Conservation (phyloP, 1,140 invertebrate species). For the Plectrocnemia conspersa region DNA sequence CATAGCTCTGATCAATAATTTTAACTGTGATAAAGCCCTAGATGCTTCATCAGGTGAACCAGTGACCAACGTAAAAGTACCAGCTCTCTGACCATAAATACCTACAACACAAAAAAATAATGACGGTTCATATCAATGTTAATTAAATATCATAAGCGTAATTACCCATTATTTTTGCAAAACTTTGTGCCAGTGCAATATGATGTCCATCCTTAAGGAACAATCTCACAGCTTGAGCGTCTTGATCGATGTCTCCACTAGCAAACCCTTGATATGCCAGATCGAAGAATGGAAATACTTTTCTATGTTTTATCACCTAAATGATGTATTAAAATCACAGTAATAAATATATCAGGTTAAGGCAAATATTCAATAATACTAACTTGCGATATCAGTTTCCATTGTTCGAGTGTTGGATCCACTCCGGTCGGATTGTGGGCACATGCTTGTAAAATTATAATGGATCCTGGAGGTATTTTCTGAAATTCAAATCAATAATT, state of each 20-base stretch:
- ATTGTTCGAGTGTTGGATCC: conserved; percentile 83
- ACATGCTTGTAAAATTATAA: conserved; percentile 92
- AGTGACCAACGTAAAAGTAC: conserved; percentile 81
- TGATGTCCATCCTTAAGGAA: conserved; percentile 84
- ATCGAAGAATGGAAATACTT: conserved; percentile 94
- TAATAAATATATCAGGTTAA: no score
- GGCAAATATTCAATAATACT: no score
- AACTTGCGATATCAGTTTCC: no score
- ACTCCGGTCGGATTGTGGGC: conserved; percentile 98
- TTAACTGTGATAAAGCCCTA: conserved; percentile 91
- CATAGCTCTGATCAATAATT: conserved; percentile 78
- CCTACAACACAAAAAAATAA: no score
- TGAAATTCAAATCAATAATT: no score
- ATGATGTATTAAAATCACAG: no score
- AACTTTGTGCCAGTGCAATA: conserved; percentile 90
- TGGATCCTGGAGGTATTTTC: conserved; percentile 82
- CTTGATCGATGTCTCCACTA: conserved; percentile 85
- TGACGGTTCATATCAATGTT: no score
- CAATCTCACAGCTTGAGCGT: conserved; percentile 86
- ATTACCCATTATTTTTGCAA: conserved; percentile 97
- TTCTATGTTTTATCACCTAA: conserved; percentile 64
- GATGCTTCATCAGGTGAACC: conserved; percentile 61
- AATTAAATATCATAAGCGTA: conserved; percentile 91
- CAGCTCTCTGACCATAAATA: conserved; percentile 81
- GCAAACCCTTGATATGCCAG: conserved; percentile 99